These are phyloP conservation scores for Heteromormyrus szaboi DNA, from an alignment of 2,797 vertebrate species.

Conservation along the genomic window DNA sequence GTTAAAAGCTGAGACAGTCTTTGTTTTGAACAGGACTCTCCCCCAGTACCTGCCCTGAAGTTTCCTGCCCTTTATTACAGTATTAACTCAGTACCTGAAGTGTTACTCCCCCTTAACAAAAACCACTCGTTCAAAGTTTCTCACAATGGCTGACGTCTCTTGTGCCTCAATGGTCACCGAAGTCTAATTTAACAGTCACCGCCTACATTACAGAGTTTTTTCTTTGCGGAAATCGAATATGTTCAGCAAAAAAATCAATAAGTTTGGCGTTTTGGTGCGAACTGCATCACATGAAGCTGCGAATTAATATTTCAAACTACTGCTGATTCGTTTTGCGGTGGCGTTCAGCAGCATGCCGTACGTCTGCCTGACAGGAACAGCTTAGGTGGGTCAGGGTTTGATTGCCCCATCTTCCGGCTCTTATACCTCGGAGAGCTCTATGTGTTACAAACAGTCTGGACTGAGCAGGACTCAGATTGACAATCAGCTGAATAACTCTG, in stretches of 20 bases:
- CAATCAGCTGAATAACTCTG: neutral
- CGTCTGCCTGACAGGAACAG: neutral
- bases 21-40: constrained; percentile 31
- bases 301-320: neutral
- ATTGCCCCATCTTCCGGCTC: neutral
- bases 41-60: constrained; percentile 25
- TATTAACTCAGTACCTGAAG: constrained; percentile 1
- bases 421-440: neutral
- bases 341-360: neutral
- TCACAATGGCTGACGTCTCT: neutral
- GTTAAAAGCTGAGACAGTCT: constrained; percentile 35
- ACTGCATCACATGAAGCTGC: neutral
- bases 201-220: neutral
- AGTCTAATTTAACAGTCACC: neutral
- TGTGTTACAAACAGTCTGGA: neutral
- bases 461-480: neutral
- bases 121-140: neutral
- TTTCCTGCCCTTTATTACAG: constrained; percentile 25
- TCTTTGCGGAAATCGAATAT: neutral
- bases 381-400: neutral
- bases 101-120: neutral
- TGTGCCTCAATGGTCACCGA: neutral
- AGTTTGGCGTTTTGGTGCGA: neutral
- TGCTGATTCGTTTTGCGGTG: neutral
- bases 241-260: neutral